Base-by-base conservation (phyloP, 2,797 vertebrate species). In the Takifugu ocellatus region DNA sequence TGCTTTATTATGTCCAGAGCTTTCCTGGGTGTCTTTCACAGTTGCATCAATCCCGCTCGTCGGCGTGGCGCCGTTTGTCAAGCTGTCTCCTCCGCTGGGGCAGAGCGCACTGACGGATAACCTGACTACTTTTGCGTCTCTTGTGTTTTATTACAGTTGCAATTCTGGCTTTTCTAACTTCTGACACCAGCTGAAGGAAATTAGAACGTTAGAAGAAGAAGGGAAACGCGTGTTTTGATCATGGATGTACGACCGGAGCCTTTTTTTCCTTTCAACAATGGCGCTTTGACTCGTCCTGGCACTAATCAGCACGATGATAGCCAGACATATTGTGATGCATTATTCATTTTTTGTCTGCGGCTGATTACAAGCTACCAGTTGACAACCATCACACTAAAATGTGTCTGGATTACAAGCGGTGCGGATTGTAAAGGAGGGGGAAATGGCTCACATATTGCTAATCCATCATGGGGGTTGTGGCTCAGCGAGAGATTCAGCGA, bases 301-400 rank as follows among this genome's bases (percentile, higher is more conserved):
- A 79, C 84, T 75, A 81, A 86, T 88, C 81, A 85, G 74, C 88
- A 75, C 80, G 70, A 78, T 84, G 74, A 86, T 80, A 73, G 72
- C 51, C 83, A 68, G 78, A 81, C 86, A 84, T 83, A 72, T 81
- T 85, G 82, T 36, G 51, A 86, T 87, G 84, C 81, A 89, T 89
- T 86, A 89, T 89, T 90, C 87, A 89, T 88, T 72, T 73, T 56
- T 70, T n/a, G 6, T 77, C 72, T 70, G 65, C 54, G 77, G 76
- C 82, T 85, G 84, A 88, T 86, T 86, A 82, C 72, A 66, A 74
- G 49, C 76, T 54, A 75, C 74, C 78, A 74, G 86, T 88, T 84
- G 80, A 88, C 84, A 85, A 88, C 77, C 77, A 84, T 87, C 84
- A 79, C 81, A 78, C 79, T 83, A 70, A 77, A 78, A 84, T 86